phyloP scores from a whole-genome alignment of 2,113 vertebrate genomes.

The Isurus oxyrinchus region DNA sequence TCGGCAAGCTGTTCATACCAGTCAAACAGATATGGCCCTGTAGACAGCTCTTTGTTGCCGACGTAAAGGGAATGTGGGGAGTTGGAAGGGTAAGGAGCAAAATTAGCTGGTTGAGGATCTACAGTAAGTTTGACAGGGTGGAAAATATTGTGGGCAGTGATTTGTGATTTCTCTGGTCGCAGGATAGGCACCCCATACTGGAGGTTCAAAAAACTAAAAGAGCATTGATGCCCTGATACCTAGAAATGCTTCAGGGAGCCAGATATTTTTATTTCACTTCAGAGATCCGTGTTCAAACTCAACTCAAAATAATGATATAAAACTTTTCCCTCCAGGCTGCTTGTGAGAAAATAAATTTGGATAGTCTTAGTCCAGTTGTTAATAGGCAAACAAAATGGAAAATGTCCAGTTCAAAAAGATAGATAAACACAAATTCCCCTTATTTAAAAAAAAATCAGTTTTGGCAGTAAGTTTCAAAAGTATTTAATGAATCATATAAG shows the following conservation, averaged over 20 bases:
- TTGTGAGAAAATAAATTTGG: background rate
- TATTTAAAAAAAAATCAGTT: background rate
- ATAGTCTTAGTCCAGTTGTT: background rate
- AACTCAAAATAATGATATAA: background rate
- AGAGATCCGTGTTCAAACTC: background rate
- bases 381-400: background rate
- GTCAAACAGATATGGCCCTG: background rate
- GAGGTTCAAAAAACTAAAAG: background rate
- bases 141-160: background rate
- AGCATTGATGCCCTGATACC: background rate
- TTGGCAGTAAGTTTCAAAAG: background rate
- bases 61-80: no score
- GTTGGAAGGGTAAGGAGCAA: background rate
- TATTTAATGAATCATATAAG: background rate
- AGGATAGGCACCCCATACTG: background rate
- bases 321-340: background rate
- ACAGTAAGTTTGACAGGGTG: background rate
- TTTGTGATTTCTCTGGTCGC: background rate
- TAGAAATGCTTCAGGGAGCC: background rate
- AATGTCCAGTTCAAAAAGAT: background rate
- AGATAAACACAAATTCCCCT: background rate
- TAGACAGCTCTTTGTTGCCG: no score
- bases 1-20: background rate
- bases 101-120: background rate
- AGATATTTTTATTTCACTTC: background rate